Evolutionary conservation across 2,113 vertebrate genomes (phyloP).

Genomic region (Cacatua alba): DNA sequence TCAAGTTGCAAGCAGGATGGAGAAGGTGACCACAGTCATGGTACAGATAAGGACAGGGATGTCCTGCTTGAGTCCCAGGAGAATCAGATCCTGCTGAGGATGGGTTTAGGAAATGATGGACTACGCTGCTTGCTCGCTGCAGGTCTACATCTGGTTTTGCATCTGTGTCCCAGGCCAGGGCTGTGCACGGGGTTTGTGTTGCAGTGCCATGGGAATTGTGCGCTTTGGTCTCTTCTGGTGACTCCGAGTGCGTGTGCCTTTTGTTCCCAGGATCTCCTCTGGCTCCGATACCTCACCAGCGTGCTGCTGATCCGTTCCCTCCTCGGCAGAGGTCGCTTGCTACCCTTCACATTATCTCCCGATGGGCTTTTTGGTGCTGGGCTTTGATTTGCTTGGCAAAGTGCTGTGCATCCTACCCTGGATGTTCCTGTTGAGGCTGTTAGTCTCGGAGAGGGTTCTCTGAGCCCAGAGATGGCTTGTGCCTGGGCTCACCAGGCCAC

Average conservation of each 20-base stretch:
- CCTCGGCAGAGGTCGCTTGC: slow-evolving; percentile 66
- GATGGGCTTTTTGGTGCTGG: background rate
- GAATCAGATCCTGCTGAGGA: rapidly evolving
- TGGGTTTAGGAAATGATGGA: background rate
- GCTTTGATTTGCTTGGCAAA: background rate
- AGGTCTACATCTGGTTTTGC: rapidly evolving
- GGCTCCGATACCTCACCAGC: background rate
- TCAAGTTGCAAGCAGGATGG: background rate
- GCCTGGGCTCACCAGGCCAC: background rate
- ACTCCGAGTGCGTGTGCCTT: background rate
- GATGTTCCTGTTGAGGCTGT: background rate
- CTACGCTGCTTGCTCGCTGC: rapidly evolving
- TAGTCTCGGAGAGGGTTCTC: background rate
- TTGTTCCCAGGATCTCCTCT: background rate
- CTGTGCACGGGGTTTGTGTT: rapidly evolving
- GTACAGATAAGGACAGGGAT: background rate
- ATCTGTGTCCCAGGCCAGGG: background rate
- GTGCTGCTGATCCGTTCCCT: slow-evolving; percentile 25
- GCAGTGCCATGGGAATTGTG: background rate
- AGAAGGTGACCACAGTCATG: rapidly evolving
- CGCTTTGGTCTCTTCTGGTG: background rate
- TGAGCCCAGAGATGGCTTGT: background rate
- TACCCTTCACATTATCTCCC: background rate
- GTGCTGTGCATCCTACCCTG: background rate
- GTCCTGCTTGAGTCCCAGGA: background rate